Conservation (phyloP, 2,888 invertebrate species). For the Chymomyza caudatula region DNA sequence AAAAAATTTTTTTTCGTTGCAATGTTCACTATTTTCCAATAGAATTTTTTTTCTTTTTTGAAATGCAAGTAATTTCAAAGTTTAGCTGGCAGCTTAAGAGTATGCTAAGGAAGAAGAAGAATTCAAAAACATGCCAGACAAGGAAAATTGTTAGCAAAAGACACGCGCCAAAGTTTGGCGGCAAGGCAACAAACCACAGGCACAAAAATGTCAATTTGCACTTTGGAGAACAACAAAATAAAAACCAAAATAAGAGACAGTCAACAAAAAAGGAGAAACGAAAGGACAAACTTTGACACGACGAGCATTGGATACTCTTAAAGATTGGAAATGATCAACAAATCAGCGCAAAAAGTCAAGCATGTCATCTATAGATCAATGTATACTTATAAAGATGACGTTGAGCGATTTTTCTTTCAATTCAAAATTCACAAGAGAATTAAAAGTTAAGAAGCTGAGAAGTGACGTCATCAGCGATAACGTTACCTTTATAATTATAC, state of each 20-base stretch:
- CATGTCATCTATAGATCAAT: no score
- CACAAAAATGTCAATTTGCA: conserved; percentile 70
- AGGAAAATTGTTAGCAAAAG: conserved; percentile 54
- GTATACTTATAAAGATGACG: no score
- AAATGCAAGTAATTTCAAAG: conserved; percentile 66
- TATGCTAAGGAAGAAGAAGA: background rate
- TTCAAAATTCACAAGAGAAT: no score
- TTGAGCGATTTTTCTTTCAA: no score
- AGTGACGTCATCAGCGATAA: no score
- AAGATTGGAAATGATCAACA: background rate
- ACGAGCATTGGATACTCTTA: background rate
- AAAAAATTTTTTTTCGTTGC: conserved; percentile 8
- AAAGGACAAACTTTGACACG: background rate
- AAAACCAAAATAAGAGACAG: conserved; percentile 6
- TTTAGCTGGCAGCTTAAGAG: conserved; percentile 21
- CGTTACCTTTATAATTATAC: no score
- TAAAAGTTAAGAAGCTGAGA: no score
- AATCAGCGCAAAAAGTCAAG: no score
- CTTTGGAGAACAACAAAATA: conserved; percentile 45
- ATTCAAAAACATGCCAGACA: conserved; percentile 17
- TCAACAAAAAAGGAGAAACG: conserved; percentile 16
- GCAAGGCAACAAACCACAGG: conserved; percentile 46
- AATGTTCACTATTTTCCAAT: conserved; percentile 42
- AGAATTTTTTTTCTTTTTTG: conserved; percentile 30
- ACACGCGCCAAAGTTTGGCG: conserved; percentile 54